Evolutionary conservation across 2,888 invertebrate genomes (phyloP), one percentile per base, ranked within the genome.

Genomic region (Falcaria lacertinaria): DNA sequence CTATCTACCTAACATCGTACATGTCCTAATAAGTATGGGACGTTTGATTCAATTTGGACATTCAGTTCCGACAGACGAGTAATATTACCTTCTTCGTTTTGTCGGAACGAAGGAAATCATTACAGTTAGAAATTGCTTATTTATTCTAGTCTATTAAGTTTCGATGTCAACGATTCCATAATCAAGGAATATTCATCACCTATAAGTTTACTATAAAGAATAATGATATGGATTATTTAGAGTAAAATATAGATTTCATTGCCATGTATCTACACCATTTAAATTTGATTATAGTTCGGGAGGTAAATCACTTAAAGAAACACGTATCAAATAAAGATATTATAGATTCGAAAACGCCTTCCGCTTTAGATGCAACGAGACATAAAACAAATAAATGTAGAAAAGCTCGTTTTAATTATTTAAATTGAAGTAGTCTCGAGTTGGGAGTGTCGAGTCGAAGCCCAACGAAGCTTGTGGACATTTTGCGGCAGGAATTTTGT

Each of bases 401-500:
- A 22, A 37, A 22, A 25, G 37, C 25, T 37, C 37, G 15, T 37
- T 22, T 37, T 37, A 37, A 37, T 37, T 37, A 37, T 37, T 37
- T 37, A 37, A 37, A 37, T 37, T 37, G 37, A 37, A 37, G 22
- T 4, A 25, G 19, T 36, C 36, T 6, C 5, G 36, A 22, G 14
- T 52, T 57, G 54, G 55, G 56, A 57, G 55, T 57, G 55, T 54
- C 60, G 50, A 47, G 53, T 57, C 50, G 49, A 55, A 60, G 64
- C 61, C 67, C 66, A 57, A 69, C 70, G 69, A 58, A 65, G 72
- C 59, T 76, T 79, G 83, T 69, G 84, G 82, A 78, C 77, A 71
- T 76, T 85, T 79, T 81, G 86, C 52, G 87, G 86, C 69, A 66
- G 71, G 78, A 82, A 86, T 86, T 86, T 83, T 83, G 86, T 86